These are phyloP conservation scores for Leptinotarsa lineolata DNA, from an alignment of 1,140 invertebrate species.

Conservation along the genomic window DNA sequence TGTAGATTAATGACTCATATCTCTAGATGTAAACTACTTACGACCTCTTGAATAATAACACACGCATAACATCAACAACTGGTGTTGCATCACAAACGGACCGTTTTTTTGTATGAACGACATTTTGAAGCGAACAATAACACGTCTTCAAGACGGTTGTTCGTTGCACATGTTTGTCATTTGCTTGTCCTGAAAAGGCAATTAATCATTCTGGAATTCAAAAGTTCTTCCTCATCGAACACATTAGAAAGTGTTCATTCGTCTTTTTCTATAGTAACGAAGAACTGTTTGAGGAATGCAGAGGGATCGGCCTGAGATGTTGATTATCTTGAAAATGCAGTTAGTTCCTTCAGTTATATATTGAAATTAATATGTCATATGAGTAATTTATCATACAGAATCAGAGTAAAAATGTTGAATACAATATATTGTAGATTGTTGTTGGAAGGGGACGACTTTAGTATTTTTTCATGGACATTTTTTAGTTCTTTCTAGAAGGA, in stretches of 20 bases:
- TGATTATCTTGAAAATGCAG: not conserved
- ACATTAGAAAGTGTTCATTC: not conserved
- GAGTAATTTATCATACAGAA: not conserved
- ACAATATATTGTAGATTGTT: not conserved
- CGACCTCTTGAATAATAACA: conserved; percentile 1
- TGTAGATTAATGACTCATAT: not conserved
- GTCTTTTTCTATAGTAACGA: not conserved
- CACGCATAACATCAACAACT: not conserved
- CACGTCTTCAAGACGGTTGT: not conserved
- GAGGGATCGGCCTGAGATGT: not conserved
- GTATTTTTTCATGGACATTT: no score
- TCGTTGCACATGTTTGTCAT: not conserved
- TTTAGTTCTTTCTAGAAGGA: no score
- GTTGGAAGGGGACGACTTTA: no score
- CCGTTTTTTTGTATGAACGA: not conserved
- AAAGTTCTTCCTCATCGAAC: not conserved
- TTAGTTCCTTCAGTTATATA: not conserved
- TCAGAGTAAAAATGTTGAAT: not conserved
- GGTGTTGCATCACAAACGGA: conserved; percentile 5
- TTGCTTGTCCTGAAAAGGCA: not conserved
- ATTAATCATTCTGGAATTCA: not conserved
- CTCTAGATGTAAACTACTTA: conserved; percentile 3
- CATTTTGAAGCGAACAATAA: not conserved
- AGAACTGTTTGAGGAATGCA: not conserved
- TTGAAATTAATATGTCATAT: not conserved